Evolutionary conservation across 2,888 invertebrate genomes (phyloP).

Genomic region (Acleris literana): DNA sequence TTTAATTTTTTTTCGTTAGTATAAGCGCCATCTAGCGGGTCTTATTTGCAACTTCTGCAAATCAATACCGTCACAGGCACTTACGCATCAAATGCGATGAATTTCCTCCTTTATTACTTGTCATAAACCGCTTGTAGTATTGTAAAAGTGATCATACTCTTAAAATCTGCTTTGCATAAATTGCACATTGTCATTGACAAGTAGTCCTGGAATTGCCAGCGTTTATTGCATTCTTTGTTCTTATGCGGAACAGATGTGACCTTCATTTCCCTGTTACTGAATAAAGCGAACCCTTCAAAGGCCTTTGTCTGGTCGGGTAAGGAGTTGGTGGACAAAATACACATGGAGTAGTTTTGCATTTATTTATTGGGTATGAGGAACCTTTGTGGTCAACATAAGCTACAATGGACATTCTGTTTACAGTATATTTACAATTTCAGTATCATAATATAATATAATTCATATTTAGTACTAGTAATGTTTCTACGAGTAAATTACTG

Average conservation of each 20-base stretch:
- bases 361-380: conserved; percentile 82
- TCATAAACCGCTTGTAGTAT: too few species aligned
- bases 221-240: conserved; percentile 4
- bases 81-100: not conserved
- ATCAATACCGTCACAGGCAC: not conserved
- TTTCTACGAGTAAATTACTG: conserved; percentile 74
- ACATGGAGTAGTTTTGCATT: conserved; percentile 79
- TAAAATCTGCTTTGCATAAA: too few species aligned
- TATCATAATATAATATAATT: conserved; percentile 75
- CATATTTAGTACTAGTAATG: conserved; percentile 76
- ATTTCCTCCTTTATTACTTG: too few species aligned
- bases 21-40: not conserved
- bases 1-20: too few species aligned
- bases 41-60: not conserved
- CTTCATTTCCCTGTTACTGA: conserved; percentile 6
- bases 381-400: conserved; percentile 84
- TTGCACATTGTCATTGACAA: conserved; percentile 6
- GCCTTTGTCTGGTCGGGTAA: conserved; percentile 25
- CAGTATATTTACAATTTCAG: conserved; percentile 82
- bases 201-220: too few species aligned
- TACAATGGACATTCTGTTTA: conserved; percentile 82
- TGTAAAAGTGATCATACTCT: too few species aligned
- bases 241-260: conserved; percentile 16
- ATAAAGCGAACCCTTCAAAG: conserved; percentile 3
- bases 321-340: conserved; percentile 52